Evolutionary conservation across 2,888 invertebrate species (phyloP), one percentile per base, ranked within the genome.

Genomic region (Agriotes lineatus): DNA sequence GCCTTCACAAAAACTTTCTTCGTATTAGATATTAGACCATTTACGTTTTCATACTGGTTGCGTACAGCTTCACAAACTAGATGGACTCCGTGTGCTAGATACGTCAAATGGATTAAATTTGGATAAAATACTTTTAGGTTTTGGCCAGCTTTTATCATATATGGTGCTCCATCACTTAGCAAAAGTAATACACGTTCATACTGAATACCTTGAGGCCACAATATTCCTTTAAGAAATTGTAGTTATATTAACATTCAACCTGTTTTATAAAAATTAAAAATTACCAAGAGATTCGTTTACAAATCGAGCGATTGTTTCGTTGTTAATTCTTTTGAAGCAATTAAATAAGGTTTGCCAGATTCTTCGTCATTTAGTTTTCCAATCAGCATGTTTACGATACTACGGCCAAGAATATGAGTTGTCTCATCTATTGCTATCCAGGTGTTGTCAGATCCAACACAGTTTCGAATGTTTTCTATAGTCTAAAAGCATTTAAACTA

Each of bases 91-190:
- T 14, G 39, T 12, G 39, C 39, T 16, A 16, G 12, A 14, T 16
- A 39, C 1, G 16, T 39, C 35, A 35, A 35, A 35, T 39, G 39
- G 12, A 39, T 39, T 12, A 39, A 39, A 39, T 39, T 12, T 2
- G 14, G 39, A 39, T 39, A 39, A 39, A 39, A 39, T 14, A 39
- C 39, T 39, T 39, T 39, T 39, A 39, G 39, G 16, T 39, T n/a
- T 12, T 1, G 2, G 3, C 39, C 39, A 14, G 39, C 39, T 39
- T 39, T 39, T 39, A 14, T 39, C 14, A 39, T 39, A 39, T 39
- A 39, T 39, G 39, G 39, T 16, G 39, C 39, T 16, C 39, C 39
- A 14, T 39, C 39, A 14, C 3, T 14, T 14, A 39, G 14, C 39
- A 39, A 14, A 35, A 35, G 35, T 35, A 35, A 35, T 35, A 35